Evolutionary conservation across 1,140 invertebrate genomes (phyloP).

Genomic region (Bombus polaris): DNA sequence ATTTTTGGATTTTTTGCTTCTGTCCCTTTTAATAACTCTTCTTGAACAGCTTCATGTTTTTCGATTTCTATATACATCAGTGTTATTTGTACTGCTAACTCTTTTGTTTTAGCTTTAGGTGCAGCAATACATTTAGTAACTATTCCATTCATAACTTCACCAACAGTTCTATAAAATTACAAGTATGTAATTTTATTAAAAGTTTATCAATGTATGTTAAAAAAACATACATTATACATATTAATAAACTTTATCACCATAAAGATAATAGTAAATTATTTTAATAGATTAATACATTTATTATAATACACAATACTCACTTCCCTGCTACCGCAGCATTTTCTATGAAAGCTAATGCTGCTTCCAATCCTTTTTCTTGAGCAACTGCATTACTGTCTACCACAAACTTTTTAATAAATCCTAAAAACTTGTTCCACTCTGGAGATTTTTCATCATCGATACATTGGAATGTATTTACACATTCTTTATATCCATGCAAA

Average conservation of each 20-base stretch:
- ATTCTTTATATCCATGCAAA: conserved; percentile 96
- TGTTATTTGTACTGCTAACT: conserved; percentile 93
- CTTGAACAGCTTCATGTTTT: conserved; percentile 94
- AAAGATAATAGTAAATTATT: not conserved
- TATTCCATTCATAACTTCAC: conserved; percentile 94
- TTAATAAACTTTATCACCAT: not conserved
- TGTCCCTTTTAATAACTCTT: conserved; percentile 96
- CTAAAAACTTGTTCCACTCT: conserved; percentile 95
- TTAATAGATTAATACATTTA: not conserved
- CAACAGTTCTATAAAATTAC: conserved; percentile 87
- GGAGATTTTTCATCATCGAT: conserved; percentile 96
- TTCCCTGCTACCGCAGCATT: conserved; percentile 92
- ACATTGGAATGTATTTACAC: conserved; percentile 92
- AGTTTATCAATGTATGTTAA: not conserved
- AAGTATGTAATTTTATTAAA: conserved; percentile 41
- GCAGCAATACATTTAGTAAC: conserved; percentile 96
- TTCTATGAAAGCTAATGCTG: conserved; percentile 94
- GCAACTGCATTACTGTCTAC: conserved; percentile 96
- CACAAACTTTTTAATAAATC: conserved; percentile 98
- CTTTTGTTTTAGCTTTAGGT: conserved; percentile 95
- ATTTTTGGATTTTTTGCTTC: conserved; percentile 98
- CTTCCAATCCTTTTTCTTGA: conserved; percentile 97
- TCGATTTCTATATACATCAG: conserved; percentile 98
- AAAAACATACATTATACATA: not conserved
- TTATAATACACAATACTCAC: conserved; percentile 79